Evolutionary conservation across 2,113 vertebrate species (phyloP), one percentile per base, ranked within the genome.

Genomic region (Odontesthes bonariensis): DNA sequence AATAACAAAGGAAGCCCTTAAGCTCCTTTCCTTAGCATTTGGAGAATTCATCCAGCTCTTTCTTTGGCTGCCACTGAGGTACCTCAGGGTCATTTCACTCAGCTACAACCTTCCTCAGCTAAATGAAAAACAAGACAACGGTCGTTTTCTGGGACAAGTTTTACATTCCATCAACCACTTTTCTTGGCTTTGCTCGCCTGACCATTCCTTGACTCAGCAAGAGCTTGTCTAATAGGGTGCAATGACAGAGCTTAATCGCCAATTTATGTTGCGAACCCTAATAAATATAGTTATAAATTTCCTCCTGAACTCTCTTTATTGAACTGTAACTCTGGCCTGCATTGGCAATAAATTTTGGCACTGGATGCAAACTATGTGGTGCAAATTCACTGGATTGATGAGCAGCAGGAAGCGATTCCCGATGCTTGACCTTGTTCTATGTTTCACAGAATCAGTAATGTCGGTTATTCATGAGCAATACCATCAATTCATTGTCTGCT

Each of bases 231-330:
- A 40, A 57, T 7, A 35, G 19, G 6, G 33, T 38, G 33, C 57
- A 40, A n/a, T 40, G n/a, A 40, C 38, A 20, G 61, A 64, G 23
- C 22, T n/a, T n/a, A 32, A 63, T 19, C 10, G 19, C 8, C 33
- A 20, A 58, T 66, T 66, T 16, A 12, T 22, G 47, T 9, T 54
- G 71, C 10, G 27, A 35, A 49, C n/a, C n/a, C 38, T 10, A 44
- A 60, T 13, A 57, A 60, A 75, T 52, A 68, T 19, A n/a, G 49
- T 59, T 17, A 52, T 42, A 42, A 32, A n/a, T 52, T 33, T 33
- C 6, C 56, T 59, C 5, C 35, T 40, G 54, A 27, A 54, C 27
- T 46, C 27, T 35, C 0, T 61, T 76, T n/a, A 55, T 23, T 54
- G 23, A 60, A 27, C 9, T 38, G 20, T 16, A 16, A 38, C 42